phyloP scores from a whole-genome alignment of 1,140 invertebrate species.

The Drosophila sucinea region DNA sequence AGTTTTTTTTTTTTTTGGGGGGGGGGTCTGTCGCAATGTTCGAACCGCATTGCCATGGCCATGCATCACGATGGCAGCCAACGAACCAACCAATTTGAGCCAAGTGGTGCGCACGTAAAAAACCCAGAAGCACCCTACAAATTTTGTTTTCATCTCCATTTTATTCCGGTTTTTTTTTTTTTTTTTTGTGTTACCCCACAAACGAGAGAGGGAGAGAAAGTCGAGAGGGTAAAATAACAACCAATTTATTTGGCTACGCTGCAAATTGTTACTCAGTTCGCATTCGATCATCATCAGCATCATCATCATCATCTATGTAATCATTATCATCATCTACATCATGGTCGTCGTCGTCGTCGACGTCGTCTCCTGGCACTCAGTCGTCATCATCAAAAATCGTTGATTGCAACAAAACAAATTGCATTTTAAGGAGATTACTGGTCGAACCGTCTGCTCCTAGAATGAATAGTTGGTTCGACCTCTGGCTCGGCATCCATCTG shows the following conservation, averaged over 20 bases:
- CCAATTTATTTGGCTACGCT: constrained; percentile 78
- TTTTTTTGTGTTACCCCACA: constrained; percentile 14
- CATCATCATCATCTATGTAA: constrained; percentile 34
- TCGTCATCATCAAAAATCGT: constrained; percentile 79
- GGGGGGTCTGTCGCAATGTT: constrained; percentile 62
- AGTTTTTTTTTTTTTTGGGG: constrained; percentile 43
- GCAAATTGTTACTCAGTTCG: constrained; percentile 78
- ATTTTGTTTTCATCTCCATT: constrained; percentile 68
- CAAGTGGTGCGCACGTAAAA: constrained; percentile 71
- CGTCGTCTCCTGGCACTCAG: constrained; percentile 18
- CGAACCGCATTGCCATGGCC: constrained; percentile 74
- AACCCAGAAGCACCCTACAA: constrained; percentile 65
- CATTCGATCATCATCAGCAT: constrained; percentile 68
- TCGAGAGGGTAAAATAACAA: constrained; percentile 65
- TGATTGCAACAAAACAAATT: constrained; percentile 82
- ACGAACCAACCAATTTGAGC: constrained; percentile 72
- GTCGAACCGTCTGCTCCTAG: constrained; percentile 54
- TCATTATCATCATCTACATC: constrained; percentile 6
- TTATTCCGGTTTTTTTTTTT: constrained; percentile 17
- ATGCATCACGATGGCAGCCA: constrained; percentile 71
- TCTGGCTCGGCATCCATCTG: constrained; percentile 13
- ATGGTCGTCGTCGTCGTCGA: constrained; percentile 13
- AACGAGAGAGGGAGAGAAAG: background rate
- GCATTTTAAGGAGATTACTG: constrained; percentile 78
- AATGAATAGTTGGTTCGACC: constrained; percentile 50